Percentiles rank a stretch among this genome's conserved stretches.
phyloP scores from a whole-genome alignment of 37 sponge, comb jelly and placozoan genomes.

The Ephydatia muelleri region DNA sequence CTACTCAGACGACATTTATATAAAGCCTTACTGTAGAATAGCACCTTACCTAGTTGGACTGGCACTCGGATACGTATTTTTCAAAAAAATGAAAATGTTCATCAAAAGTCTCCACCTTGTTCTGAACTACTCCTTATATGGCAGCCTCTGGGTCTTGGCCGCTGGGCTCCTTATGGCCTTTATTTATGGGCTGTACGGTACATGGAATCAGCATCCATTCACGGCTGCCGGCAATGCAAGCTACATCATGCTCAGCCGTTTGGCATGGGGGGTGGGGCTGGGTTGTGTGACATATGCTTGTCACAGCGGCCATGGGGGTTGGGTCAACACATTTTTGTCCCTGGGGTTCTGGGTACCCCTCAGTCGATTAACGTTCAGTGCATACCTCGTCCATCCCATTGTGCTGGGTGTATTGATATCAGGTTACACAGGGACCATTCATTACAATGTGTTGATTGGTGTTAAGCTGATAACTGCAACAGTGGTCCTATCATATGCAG shows the following conservation, averaged over 20 bases:
- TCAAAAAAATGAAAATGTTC: conserved; percentile 17
- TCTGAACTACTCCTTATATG: conserved; percentile 21
- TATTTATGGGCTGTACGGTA: neutral
- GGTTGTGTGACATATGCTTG: conserved; percentile 73
- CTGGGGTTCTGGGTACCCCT: conserved; percentile 88
- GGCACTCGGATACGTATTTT: conserved; percentile 71
- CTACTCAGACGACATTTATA: conserved; percentile 31
- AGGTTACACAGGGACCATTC: conserved; percentile 18
- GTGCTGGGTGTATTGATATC: conserved; percentile 51
- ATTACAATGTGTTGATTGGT: conserved; percentile 38
- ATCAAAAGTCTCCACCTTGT: neutral
- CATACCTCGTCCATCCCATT: conserved; percentile 87
- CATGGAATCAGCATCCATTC: conserved; percentile 54
- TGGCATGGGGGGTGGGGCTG: conserved; percentile 69
- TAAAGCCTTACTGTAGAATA: conserved; percentile 74
- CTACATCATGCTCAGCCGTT: conserved; percentile 62
- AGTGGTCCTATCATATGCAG: conserved; percentile 64
- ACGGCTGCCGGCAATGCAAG: conserved; percentile 51
- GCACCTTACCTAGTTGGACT: conserved; percentile 83
- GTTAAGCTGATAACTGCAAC: conserved; percentile 45
- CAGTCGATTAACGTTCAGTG: conserved; percentile 81
- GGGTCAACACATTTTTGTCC: conserved; percentile 70
- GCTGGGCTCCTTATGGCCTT: neutral
- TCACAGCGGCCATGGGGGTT: conserved; percentile 83
- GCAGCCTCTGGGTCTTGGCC: conserved; percentile 36